These are phyloP conservation scores for Anser cygnoides DNA, from an alignment of 2,113 vertebrate genomes.

Conservation along the genomic window DNA sequence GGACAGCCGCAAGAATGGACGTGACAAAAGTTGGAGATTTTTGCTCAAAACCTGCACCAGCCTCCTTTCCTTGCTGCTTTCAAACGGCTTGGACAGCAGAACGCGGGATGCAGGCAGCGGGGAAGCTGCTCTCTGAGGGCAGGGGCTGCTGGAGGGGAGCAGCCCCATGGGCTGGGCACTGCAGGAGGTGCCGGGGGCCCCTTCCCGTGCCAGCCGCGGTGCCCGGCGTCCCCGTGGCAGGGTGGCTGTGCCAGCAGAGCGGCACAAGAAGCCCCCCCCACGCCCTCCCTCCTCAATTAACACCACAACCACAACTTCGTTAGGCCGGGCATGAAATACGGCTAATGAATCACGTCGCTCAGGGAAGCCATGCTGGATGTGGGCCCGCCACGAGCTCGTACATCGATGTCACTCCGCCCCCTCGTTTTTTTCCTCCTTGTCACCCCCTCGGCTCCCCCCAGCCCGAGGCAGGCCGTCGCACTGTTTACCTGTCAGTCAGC, in stretches of 20 bases:
- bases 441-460: background rate
- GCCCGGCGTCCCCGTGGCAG: fast-evolving
- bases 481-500: slow-evolving; percentile 61
- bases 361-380: slow-evolving; percentile 33
- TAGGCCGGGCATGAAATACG: slow-evolving; percentile 56
- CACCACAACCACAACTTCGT: slow-evolving; percentile 40
- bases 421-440: background rate
- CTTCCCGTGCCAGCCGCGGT: background rate
- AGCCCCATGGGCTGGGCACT: fast-evolving
- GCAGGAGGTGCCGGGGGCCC: background rate
- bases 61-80: background rate
- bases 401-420: slow-evolving; percentile 44
- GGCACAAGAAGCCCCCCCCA: background rate
- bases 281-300: slow-evolving; percentile 66
- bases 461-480: background rate
- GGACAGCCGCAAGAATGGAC: background rate
- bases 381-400: slow-evolving; percentile 44
- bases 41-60: background rate
- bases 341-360: slow-evolving; percentile 60
- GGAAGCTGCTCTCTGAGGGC: background rate
- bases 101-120: fast-evolving
- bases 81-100: background rate
- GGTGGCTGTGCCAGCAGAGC: slow-evolving; percentile 11
- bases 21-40: background rate
- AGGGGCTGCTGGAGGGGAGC: background rate